Evolutionary conservation across 2,888 invertebrate species (phyloP).

Genomic region (Cantharis rufa): DNA sequence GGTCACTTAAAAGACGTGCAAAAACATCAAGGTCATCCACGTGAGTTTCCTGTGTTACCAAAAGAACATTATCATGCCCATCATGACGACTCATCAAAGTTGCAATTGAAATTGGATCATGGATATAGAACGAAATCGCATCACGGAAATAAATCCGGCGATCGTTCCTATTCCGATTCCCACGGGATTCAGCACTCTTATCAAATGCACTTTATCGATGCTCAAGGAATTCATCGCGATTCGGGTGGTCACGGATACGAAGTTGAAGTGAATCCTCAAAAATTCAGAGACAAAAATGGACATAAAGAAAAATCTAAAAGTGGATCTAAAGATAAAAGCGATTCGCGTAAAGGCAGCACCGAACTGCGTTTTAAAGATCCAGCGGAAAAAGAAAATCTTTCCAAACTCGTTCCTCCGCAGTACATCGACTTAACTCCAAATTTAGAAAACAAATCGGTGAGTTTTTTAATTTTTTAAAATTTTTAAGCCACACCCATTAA

Average conservation of each 20-base stretch:
- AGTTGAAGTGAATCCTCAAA: constrained; percentile 25
- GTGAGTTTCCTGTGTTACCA: constrained; percentile 51
- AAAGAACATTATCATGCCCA: constrained; percentile 35
- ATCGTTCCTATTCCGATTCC: constrained; percentile 50
- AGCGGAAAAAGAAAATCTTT: constrained; percentile 16
- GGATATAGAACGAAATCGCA: constrained; percentile 40
- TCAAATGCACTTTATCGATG: constrained; percentile 53
- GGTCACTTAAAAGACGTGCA: constrained; percentile 40
- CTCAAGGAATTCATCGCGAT: constrained; percentile 52
- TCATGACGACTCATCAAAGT: constrained; percentile 11
- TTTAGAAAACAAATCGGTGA: constrained; percentile 53
- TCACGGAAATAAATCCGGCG: constrained; percentile 28
- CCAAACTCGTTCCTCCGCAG: constrained; percentile 50
- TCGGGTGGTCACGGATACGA: constrained; percentile 51
- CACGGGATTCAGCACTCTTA: constrained; percentile 52
- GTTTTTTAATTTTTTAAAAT: constrained; percentile 30
- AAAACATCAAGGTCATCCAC: constrained; percentile 41
- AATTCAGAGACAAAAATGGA: constrained; percentile 3
- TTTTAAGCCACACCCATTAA: background rate
- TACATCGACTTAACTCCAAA: constrained; percentile 52
- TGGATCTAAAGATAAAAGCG: constrained; percentile 26
- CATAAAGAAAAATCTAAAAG: constrained; percentile 30
- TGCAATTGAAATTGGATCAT: constrained; percentile 22
- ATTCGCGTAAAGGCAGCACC: constrained; percentile 19
- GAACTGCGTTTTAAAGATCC: constrained; percentile 26